Evolutionary conservation across 2,888 invertebrate genomes (phyloP).

Genomic region (Brachylomia viminalis): DNA sequence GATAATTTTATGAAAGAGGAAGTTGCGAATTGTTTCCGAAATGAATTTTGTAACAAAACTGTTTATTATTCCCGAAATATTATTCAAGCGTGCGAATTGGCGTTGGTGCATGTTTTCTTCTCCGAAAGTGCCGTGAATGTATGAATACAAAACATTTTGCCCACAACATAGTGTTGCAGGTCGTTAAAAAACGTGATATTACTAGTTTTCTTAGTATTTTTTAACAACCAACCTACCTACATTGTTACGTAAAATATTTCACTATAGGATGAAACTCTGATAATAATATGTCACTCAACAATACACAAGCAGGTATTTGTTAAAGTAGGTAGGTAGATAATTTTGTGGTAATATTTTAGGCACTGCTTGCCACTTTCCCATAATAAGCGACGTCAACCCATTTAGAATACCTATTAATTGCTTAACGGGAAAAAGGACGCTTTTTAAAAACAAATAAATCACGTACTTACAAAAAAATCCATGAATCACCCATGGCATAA

Average conservation of each 20-base stretch:
- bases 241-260: constrained; percentile 41
- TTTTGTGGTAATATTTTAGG: constrained; percentile 1
- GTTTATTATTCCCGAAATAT: constrained; percentile 22
- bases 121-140: constrained; percentile 25
- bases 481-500: constrained; percentile 1
- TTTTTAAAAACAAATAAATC: constrained; percentile 7
- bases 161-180: not conserved
- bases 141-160: constrained; percentile 33
- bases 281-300: constrained; percentile 31
- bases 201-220: constrained; percentile 31
- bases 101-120: constrained; percentile 11
- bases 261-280: constrained; percentile 44
- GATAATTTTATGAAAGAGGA: constrained; percentile 34
- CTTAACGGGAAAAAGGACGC: not conserved
- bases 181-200: constrained; percentile 33
- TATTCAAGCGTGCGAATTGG: constrained; percentile 29
- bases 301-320: constrained; percentile 20
- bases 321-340: not conserved
- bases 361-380: constrained; percentile 6
- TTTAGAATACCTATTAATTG: constrained; percentile 21
- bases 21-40: constrained; percentile 32
- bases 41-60: constrained; percentile 23
- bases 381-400: not conserved
- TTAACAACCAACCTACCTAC: not conserved
- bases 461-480: no score